Evolutionary conservation across 2,113 vertebrate genomes (phyloP), one percentile per base, ranked within the genome.

Genomic region (Ptilonorhynchus violaceus): DNA sequence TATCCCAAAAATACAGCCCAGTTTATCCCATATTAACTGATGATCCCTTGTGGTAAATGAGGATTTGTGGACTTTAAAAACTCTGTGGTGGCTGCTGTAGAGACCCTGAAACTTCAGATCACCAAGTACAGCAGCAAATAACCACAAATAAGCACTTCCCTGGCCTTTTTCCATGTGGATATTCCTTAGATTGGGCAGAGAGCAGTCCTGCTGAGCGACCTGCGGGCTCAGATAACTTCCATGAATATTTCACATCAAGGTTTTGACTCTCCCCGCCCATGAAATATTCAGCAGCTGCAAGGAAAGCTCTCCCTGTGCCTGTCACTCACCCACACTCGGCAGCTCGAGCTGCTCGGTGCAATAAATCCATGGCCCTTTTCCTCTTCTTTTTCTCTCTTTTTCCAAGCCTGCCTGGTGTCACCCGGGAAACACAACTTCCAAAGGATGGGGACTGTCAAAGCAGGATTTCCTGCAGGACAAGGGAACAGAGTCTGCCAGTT

Each of bases 231-330:
- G 4, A 14, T 83, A 77, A 33, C 95, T 70, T 6, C 63, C 73
- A 80, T 89, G 1, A 90, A 95, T 97, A 96, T 94, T 96, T 96
- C 59, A 96, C 64, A 68, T 1, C 44, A 2, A 30, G 7, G 82
- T n/a, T 44, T 49, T 19, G 39, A 11, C 62, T 88, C 74, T 50
- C 67, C 46, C 41, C 23, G 41, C 1, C 55, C 46, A 97, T 97
- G 56, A 96, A 97, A 96, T 77, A 97, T 97, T 97, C 82, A 97
- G 35, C 23, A 41, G 60, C 39, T 24, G 50, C 20, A 80, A 66
- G 80, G 42, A 74, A 39, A 88, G 20, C 15, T 89, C 77, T 50
- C 52, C 76, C 25, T 11, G 4, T 1, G 5, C 1, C 0, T 17
- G 39, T 7, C 18, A 4, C 55, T 70, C 4, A 20, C 28, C 52